These are phyloP conservation scores for Pao palembangensis DNA, from an alignment of 2,113 vertebrate genomes.

Conservation along the genomic window DNA sequence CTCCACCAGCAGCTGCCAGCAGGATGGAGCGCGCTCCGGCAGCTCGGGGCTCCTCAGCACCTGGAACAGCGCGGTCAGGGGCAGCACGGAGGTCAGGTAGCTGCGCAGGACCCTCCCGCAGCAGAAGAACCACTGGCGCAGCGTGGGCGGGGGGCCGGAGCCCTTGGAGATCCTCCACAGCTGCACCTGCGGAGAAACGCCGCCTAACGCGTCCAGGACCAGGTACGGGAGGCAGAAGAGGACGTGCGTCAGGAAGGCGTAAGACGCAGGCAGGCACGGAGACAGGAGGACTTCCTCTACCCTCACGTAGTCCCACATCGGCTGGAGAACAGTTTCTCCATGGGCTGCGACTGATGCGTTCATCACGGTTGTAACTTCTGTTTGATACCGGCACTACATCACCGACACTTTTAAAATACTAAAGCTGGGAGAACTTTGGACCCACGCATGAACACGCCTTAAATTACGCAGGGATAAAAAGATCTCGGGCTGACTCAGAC, in stretches of 20 bases:
- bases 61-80: conserved; percentile 53
- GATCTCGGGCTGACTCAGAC: no score
- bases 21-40: conserved; percentile 56
- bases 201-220: conserved; percentile 55
- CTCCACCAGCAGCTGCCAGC: conserved; percentile 49
- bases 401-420: not conserved
- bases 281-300: conserved; percentile 37
- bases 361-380: conserved; percentile 22
- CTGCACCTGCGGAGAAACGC: conserved; percentile 29
- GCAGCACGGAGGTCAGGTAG: conserved; percentile 57
- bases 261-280: conserved; percentile 44
- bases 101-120: conserved; percentile 47
- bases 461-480: no score
- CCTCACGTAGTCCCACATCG: conserved; percentile 59
- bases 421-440: no score
- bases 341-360: rapidly evolving
- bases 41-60: conserved; percentile 13
- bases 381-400: not conserved
- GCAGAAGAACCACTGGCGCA: conserved; percentile 51
- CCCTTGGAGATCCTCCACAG: conserved; percentile 54
- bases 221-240: conserved; percentile 68
- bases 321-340: conserved; percentile 50
- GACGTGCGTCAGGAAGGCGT: conserved; percentile 63
- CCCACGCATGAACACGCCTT: no score
- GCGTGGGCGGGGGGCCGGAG: conserved; percentile 12